Conservation (phyloP, 2,113 vertebrate species). For the Saguinus midas region DNA sequence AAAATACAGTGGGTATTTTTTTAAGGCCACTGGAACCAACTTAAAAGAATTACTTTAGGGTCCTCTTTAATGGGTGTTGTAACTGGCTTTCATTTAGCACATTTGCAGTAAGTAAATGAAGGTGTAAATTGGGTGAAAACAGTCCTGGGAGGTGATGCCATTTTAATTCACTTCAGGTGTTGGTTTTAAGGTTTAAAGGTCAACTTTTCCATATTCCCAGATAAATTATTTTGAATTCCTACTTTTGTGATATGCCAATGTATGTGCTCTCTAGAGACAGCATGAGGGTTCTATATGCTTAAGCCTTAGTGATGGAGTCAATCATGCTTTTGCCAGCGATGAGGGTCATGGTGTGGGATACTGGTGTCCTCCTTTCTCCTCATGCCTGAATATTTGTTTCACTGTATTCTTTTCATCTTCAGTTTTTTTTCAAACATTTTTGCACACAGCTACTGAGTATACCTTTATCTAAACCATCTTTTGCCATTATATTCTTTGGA, state of each 20-base stretch:
- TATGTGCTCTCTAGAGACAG: neutral
- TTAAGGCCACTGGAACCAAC: neutral
- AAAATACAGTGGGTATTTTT: neutral
- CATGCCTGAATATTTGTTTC: too few relatives aligned
- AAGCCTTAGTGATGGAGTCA: neutral
- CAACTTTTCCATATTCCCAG: neutral
- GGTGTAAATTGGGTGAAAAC: neutral
- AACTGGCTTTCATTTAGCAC: neutral
- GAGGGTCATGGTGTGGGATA: too few relatives aligned
- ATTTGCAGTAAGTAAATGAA: neutral
- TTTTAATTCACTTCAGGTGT: neutral
- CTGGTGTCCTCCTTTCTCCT: neutral
- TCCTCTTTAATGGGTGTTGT: neutral
- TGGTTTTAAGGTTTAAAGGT: neutral
- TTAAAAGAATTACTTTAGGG: neutral
- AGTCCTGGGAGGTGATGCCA: neutral
- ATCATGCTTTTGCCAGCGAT: too few relatives aligned
- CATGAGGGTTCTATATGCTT: neutral
- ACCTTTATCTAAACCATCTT: neutral
- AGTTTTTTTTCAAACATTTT: neutral
- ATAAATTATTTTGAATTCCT: neutral
- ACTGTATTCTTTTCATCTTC: neutral
- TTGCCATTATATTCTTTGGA: neutral
- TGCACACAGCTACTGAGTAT: too few relatives aligned
- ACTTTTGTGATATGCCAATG: neutral